Conservation (phyloP, 2,888 invertebrate species). For the Hypomecis punctinalis region DNA sequence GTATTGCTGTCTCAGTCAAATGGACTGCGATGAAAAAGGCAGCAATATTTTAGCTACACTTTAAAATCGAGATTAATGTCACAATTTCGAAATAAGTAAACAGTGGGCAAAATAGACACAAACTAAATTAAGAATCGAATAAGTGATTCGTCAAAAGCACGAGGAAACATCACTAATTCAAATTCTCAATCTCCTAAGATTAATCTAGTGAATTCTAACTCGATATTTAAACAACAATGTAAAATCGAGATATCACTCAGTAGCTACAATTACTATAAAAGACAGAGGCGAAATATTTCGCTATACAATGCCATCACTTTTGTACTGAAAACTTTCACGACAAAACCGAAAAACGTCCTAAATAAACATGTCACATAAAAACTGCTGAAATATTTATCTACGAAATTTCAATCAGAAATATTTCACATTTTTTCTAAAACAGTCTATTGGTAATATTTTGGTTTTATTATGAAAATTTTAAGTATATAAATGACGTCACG, state of each 20-base stretch:
- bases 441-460: background rate
- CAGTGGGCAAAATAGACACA: constrained; percentile 4
- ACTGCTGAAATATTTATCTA: constrained; percentile 12
- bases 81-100: background rate
- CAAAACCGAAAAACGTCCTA: constrained; percentile 2
- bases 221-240: constrained; percentile 19
- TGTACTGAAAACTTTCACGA: constrained; percentile 12
- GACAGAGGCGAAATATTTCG: constrained; percentile 13
- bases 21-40: background rate
- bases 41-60: background rate
- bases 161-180: background rate
- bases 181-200: background rate
- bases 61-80: background rate
- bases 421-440: background rate
- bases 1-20: background rate
- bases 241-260: constrained; percentile 20
- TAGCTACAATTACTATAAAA: constrained; percentile 15
- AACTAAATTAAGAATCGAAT: background rate
- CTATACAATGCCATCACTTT: constrained; percentile 5
- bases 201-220: constrained; percentile 17
- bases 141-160: background rate
- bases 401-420: constrained; percentile 6
- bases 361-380: constrained; percentile 3
- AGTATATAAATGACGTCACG: background rate
- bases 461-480: constrained; percentile 6